Evolutionary conservation across 2,797 vertebrate species (phyloP).

Genomic region (Brachyalestes nurse): DNA sequence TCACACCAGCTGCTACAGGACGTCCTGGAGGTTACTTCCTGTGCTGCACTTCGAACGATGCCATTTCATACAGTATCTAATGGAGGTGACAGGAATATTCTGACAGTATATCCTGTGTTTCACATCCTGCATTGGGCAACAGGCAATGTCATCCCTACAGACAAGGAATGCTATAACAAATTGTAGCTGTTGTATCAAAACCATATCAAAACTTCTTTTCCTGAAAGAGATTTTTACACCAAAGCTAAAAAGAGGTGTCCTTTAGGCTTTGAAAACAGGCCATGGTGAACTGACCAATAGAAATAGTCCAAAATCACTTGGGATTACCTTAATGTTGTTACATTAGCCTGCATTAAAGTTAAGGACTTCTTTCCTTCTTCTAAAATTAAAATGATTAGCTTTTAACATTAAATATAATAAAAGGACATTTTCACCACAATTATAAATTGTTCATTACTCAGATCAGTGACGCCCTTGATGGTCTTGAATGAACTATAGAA

Average conservation of each 20-base stretch:
- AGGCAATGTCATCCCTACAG: background rate
- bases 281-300: too few species aligned
- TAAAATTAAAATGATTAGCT: too few species aligned
- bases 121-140: background rate
- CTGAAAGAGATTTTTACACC: too few species aligned
- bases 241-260: too few species aligned
- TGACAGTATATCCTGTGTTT: background rate
- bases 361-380: too few species aligned
- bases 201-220: too few species aligned
- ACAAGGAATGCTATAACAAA: background rate
- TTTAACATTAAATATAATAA: background rate
- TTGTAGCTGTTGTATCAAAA: background rate
- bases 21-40: background rate
- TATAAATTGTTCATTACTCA: background rate
- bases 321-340: background rate
- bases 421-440: background rate
- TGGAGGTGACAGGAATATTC: background rate
- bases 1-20: slow-evolving; percentile 18
- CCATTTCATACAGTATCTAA: background rate
- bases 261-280: too few species aligned
- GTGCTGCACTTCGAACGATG: background rate
- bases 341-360: background rate
- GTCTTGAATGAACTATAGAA: too few species aligned
- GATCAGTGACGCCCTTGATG: too few species aligned
- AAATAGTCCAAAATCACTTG: too few species aligned